Evolutionary conservation across 2,888 invertebrate genomes (phyloP), one percentile per base, ranked within the genome.

Genomic region (Leptothorax acervorum): DNA sequence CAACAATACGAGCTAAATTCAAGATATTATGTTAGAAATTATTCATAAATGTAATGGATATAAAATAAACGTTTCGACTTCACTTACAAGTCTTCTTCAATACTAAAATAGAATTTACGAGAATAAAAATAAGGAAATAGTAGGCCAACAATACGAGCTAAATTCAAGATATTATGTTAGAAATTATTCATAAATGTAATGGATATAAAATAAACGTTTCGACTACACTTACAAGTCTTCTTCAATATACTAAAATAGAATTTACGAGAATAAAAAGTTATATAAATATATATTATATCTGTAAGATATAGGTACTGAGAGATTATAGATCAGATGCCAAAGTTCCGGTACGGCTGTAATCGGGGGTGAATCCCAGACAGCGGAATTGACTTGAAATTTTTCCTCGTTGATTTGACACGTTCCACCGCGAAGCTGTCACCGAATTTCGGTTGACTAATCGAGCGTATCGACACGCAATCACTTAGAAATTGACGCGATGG

Each of bases 401-500:
- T 62, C 65, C 63, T 62, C 53, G 76, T 71, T 82, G 75, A 83
- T 70, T 63, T 55, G 66, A 63, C 84, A 79, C 53, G 74, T 51
- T n/a, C 39, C 42, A 28, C 18, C 57, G 12, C 66, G 51, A 74
- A 53, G 68, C 79, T 70, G 81, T 84, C 78, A 70, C 23, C 75
- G 70, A 71, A 88, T 84, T 89, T 86, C 86, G 76, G 42, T 31
- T 48, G 81, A 78, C 78, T 90, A 90, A 90, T 87, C 88, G 86
- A 78, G 86, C 85, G 82, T 90, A 85, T 83, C 70, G 84, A 84
- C 85, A 88, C 88, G 82, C 88, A 84, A 83, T 90, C 89, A 85
- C 87, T 90, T 86, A 90, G 89, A 90, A 90, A 90, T 85, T 90
- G 90, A 90, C 85, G 88, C 83, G 83, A 82, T 75, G 86, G 85